phyloP scores from a whole-genome alignment of 2,888 invertebrate species.

The Leucophora obtusa region DNA sequence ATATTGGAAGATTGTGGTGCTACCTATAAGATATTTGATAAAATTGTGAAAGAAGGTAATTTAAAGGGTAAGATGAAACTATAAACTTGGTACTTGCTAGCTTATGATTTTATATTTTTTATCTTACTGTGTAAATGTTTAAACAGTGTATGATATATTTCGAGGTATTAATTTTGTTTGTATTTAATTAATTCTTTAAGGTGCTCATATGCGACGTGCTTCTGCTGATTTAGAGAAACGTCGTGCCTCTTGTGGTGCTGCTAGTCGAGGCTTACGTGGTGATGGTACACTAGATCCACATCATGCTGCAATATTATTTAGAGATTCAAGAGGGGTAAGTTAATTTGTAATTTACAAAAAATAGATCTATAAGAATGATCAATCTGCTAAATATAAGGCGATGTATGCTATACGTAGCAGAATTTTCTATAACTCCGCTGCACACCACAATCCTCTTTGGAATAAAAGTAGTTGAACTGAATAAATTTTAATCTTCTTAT shows the following conservation, averaged over 20 bases:
- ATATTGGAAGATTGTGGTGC: conserved; percentile 87
- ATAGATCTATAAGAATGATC: too few relatives aligned
- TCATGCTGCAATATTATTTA: conserved; percentile 93
- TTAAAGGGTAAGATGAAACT: conserved; percentile 50
- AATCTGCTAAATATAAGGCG: too few relatives aligned
- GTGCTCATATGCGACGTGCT: conserved; percentile 87
- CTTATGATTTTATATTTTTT: conserved; percentile 9
- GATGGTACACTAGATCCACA: conserved; percentile 91
- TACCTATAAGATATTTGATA: conserved; percentile 89
- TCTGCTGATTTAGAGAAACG: conserved; percentile 89
- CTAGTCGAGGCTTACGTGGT: conserved; percentile 78
- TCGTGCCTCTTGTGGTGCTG: conserved; percentile 87
- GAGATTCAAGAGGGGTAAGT: conserved; percentile 95
- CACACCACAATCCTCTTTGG: too few relatives aligned
- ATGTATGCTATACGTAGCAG: too few relatives aligned
- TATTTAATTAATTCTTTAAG: conserved; percentile 79
- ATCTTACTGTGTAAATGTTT: neutral
- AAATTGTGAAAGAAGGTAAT: conserved; percentile 87
- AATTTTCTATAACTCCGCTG: too few relatives aligned
- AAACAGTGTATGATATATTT: conserved; percentile 1
- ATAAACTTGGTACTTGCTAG: conserved; percentile 65
- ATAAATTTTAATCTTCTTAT: too few relatives aligned
- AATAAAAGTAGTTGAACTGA: too few relatives aligned
- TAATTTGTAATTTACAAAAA: neutral
- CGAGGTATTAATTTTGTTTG: conserved; percentile 31